Evolutionary conservation across 2,113 vertebrate genomes (phyloP), one percentile per base, ranked within the genome.

Genomic region (Chrysochloris asiatica): DNA sequence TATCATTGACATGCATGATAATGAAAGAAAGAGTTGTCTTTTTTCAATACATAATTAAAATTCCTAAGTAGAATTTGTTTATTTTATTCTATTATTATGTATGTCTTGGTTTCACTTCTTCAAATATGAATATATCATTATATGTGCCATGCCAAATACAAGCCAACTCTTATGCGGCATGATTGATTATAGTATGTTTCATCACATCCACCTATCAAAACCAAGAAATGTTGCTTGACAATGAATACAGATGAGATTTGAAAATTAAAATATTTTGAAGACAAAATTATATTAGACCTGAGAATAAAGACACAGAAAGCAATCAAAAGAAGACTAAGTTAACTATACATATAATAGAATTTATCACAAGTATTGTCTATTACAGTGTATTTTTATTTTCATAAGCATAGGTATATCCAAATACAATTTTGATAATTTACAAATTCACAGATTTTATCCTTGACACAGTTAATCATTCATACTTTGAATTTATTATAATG

Each of bases 101-200:
- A 81, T 59, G n/a, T 83, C 87, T 10, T 69, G 54, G 43, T 14
- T 90, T 92, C 2, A 26, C 43, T 54, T 79, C 16, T 7, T 91
- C 71, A 94, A 76, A 76, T 86, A 71, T 71, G 65, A 89, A 47
- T 38, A 26, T 50, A 80, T 72, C 56, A 86, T 76, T 88, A 86
- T 63, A 16, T 63, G 10, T 11, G 56, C 45, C 41, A 93, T 43
- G n/a, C 13, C n/a, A 83, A 75, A 67, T 77, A 14, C 77, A 93
- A 71, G n/a, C 30, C 24, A 79, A 65, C 30, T 71, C 11, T 61
- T 24, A 43, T 26, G 5, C 84, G 52, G 91, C 47, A 30, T 73
- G 75, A 75, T 56, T 65, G 69, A 82, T 83, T 59, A 71, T n/a
- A 47, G 10, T 48, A 65, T 77, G 14, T 86, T 7, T 77, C 45